These are phyloP conservation scores for Oxygymnocypris stewartii DNA, from an alignment of 2,113 vertebrate species.

Conservation along the genomic window DNA sequence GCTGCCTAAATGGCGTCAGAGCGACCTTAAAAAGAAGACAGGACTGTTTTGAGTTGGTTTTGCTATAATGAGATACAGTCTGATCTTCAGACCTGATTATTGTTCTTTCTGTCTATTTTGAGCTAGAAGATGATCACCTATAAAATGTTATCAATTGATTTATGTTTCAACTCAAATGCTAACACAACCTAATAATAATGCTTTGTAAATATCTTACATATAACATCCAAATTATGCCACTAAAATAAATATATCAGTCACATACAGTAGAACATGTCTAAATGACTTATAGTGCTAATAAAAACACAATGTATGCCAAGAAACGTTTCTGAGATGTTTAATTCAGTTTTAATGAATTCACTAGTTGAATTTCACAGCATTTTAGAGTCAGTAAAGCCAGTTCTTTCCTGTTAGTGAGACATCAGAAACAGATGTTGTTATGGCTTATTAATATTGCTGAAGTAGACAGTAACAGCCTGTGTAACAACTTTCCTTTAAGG, in stretches of 20 bases:
- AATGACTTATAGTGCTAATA: slow-evolving; percentile 4
- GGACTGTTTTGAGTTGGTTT: slow-evolving; percentile 79
- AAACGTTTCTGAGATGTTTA: slow-evolving; percentile 19
- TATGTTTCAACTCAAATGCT: background rate
- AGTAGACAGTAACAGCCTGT: background rate
- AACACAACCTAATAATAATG: background rate
- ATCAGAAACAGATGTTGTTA: slow-evolving; percentile 12
- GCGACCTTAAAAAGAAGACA: slow-evolving; percentile 83
- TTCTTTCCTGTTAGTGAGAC: background rate
- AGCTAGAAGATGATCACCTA: background rate
- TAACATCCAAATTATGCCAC: background rate
- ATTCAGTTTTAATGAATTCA: background rate
- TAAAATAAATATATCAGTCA: background rate
- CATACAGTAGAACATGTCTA: background rate
- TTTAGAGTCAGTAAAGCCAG: background rate
- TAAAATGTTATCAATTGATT: background rate
- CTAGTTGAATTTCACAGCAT: slow-evolving; percentile 16
- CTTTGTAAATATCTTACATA: background rate
- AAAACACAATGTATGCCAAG: slow-evolving; percentile 7
- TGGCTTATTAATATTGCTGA: background rate
- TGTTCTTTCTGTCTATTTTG: background rate
- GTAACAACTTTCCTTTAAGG: slow-evolving; percentile 6
- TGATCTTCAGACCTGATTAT: background rate
- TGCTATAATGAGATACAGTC: background rate
- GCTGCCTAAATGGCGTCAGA: slow-evolving; percentile 89